Evolutionary conservation across 1,140 invertebrate genomes (phyloP), one percentile per base, ranked within the genome.

Genomic region (Latrodectus geometricus): DNA sequence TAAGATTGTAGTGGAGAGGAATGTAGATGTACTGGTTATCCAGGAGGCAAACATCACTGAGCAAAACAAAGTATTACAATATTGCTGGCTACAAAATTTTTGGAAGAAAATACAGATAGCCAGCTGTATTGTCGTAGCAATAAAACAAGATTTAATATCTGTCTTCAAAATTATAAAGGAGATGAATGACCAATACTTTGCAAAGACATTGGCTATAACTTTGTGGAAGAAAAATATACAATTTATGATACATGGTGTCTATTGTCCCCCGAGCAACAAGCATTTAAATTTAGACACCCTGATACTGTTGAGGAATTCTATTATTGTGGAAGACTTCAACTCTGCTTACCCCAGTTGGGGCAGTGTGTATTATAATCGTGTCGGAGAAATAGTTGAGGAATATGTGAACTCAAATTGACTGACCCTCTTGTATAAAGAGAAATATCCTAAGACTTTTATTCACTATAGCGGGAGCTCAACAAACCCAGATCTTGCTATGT

Each of bases 191-290:
- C 23, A 48, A 23, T 21, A 72, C 35, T 2, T 48, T 23, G 20
- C 69, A 9, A 0, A 72, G 9, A 72, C 0, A 15, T 0, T 48
- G 8, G 69, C 35, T 15, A 15, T 68, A n/a, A 68, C n/a, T 15
- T 4, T 72, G 5, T 72, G 69, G 69, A 48, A 23, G 21, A 23
- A 23, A 11, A 72, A 23, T 23, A 48, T 0, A 14, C 20, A 35
- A 12, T 72, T 72, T 23, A 75, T 5, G 20, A 17, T 75, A 20
- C 52, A 52, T 52, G 73, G 73, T 49, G 52, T 75, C 15, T 75
- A 75, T 17, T 20, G 50, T 17, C 73, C 73, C 20, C 73, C 73
- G 8, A 75, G 54, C 21, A 75, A 75, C n/a, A 75, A 75, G n/a
- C 4, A 52, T n/a, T 9, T 75, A 1, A 75, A 75, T 21, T 52